A percentile compares a stretch with the other conserved stretches of the same genome.
These are phyloP conservation scores for Fringilla coelebs DNA, from an alignment of 2,797 vertebrate species.

Conservation along the genomic window DNA sequence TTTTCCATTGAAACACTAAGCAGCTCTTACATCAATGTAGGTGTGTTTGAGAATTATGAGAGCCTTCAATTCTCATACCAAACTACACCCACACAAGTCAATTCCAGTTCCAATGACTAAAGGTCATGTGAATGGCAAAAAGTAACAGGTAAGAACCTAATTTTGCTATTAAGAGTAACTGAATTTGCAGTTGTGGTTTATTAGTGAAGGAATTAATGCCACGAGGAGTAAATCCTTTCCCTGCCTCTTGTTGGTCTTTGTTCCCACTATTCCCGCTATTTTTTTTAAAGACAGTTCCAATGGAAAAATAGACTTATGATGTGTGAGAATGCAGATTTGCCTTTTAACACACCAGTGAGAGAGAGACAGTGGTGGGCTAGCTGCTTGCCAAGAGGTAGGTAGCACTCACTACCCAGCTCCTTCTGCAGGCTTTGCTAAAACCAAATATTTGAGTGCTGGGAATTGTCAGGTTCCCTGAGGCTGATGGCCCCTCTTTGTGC, in stretches of 20 bases:
- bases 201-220: conserved; percentile 11
- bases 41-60: conserved; percentile 76
- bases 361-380: background rate
- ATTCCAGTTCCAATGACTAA: conserved; percentile 73
- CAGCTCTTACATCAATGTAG: conserved; percentile 69
- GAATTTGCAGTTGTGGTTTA: conserved; percentile 48
- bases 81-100: conserved; percentile 79
- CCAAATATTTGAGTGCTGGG: background rate
- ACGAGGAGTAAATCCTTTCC: background rate
- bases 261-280: background rate
- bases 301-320: background rate
- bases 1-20: conserved; percentile 57
- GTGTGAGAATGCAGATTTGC: background rate
- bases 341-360: background rate
- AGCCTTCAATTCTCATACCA: conserved; percentile 76
- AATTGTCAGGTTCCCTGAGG: background rate
- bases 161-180: conserved; percentile 53
- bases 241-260: background rate
- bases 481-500: background rate
- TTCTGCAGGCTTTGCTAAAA: background rate
- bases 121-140: conserved; percentile 67
- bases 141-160: conserved; percentile 54
- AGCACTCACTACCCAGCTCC: background rate
- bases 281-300: background rate
- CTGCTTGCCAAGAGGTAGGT: background rate